Evolutionary conservation across 2,797 vertebrate genomes (phyloP), one percentile per base, ranked within the genome.

Genomic region (Clarias pachynema): DNA sequence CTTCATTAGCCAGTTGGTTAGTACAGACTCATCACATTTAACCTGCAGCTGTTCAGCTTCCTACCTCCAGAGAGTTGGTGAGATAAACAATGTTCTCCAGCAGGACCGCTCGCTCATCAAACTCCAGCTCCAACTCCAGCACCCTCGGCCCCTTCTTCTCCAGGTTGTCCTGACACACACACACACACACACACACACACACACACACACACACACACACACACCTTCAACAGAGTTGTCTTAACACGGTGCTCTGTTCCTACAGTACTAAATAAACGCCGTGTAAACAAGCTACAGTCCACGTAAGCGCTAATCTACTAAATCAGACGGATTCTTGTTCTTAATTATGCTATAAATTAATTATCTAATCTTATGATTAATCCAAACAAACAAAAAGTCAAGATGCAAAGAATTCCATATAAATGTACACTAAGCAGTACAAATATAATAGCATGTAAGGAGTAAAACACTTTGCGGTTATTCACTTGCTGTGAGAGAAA

Each of bases 51-150:
- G 77, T 26, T 37, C 16, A 16, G 34, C n/a, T 56, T 57, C 26
- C 24, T 88, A 98, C 98, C 96, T 99, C 98, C 63, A 99, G 91
- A 85, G 97, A 97, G 91, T 98, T 99, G 81, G 97, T 99, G 88
- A 99, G 83, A 85, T 99, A 99, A 72, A 98, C 97, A 63, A 98
- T 95, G 85, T 99, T 99, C 90, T 99, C 97, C 93, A 95, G 92
- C 57, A 99, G 94, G 73, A 99, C 98, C 0, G 95, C 89, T n/a
- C 94, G 95, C 88, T 99, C 98, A 72, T 99, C 97, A 89, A 98
- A 99, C 92, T 99, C 98, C 93, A 99, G 93, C 9, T 99, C 95
- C 85, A 99, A 94, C 90, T 99, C 97, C 89, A 99, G 94, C 86
- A 98, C 97, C 81, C 94, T 92, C 2, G 96, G 93, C 0, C 98